Evolutionary conservation across 2,113 vertebrate species (phyloP).

Genomic region (Vidua chalybeata): DNA sequence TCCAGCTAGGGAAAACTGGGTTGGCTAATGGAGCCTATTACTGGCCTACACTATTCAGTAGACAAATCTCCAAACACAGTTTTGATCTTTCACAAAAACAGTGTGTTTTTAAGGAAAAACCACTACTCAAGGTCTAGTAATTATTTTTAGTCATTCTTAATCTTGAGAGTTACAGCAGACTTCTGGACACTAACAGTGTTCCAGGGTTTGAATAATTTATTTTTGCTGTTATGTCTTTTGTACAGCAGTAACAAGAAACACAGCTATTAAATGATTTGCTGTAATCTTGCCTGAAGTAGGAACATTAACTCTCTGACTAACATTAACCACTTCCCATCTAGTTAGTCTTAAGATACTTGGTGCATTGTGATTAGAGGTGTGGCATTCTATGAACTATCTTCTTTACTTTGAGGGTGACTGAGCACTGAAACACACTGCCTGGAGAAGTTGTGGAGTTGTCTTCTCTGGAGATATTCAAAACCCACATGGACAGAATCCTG

Average conservation of each 20-base stretch:
- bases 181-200: neutral
- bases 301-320: neutral
- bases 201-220: neutral
- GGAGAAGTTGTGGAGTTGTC: neutral
- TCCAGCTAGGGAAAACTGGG: neutral
- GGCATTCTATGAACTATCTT: neutral
- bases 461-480: neutral
- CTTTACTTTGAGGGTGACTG: neutral
- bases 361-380: neutral
- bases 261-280: neutral
- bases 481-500: neutral
- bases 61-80: neutral
- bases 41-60: neutral
- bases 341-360: neutral
- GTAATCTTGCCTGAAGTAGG: neutral
- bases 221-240: neutral
- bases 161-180: neutral
- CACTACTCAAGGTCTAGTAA: neutral
- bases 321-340: neutral
- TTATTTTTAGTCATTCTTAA: neutral
- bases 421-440: neutral
- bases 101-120: neutral
- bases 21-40: neutral
- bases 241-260: neutral
- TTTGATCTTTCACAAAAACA: neutral